Conservation (phyloP, 1,140 invertebrate species). For the Zaprionus lachaisei region DNA sequence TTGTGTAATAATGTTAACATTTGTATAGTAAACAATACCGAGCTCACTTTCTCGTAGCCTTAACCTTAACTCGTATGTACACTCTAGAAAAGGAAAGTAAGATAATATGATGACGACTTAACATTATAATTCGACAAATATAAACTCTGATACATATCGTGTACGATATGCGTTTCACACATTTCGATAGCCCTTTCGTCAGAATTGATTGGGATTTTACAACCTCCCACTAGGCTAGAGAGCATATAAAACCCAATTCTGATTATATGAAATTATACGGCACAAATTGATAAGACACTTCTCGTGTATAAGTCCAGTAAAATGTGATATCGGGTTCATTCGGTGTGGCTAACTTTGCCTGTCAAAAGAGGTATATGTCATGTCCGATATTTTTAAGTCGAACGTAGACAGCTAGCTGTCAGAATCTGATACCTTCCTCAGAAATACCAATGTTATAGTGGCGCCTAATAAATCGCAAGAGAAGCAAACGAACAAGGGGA, state of each 20-base stretch:
- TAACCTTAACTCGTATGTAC: conserved; percentile 5
- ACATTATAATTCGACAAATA: neutral
- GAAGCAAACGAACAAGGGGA: conserved; percentile 5
- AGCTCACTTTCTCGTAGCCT: conserved; percentile 9
- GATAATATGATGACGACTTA: neutral
- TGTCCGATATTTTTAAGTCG: conserved; percentile 16
- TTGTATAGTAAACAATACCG: neutral
- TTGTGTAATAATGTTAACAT: conserved; percentile 1
- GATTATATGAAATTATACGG: neutral
- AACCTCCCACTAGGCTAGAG: conserved; percentile 5
- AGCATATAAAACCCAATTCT: neutral
- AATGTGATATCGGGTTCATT: conserved; percentile 15
- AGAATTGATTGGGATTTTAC: conserved; percentile 3
- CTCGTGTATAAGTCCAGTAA: conserved; percentile 11
- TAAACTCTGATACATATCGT: neutral
- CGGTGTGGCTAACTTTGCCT: conserved; percentile 21
- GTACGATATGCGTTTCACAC: neutral
- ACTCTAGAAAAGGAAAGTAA: neutral
- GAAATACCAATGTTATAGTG: conserved; percentile 37
- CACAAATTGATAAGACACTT: conserved; percentile 35
- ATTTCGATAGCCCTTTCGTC: neutral
- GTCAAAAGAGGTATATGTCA: conserved; percentile 23
- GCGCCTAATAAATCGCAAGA: conserved; percentile 30
- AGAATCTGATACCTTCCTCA: conserved; percentile 1
- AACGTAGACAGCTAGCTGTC: conserved; percentile 32